A percentile compares a stretch with the other conserved stretches of the same genome.
Evolutionary conservation across 2,888 invertebrate genomes (phyloP).

Genomic region (Drosophila picticornis): DNA sequence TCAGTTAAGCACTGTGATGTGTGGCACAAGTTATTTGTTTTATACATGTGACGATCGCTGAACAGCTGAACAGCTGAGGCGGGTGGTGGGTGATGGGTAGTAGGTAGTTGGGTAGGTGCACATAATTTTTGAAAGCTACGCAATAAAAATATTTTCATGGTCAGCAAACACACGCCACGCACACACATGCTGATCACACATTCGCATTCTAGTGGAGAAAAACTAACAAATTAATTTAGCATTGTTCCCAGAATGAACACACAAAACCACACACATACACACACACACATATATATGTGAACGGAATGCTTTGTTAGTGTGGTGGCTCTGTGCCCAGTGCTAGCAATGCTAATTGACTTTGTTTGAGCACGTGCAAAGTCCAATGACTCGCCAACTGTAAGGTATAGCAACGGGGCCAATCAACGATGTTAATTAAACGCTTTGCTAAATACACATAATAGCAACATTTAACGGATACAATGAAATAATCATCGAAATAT

Average conservation of each 20-base stretch:
- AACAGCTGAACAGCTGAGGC: not conserved
- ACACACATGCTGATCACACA: not conserved
- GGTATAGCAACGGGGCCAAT: not conserved
- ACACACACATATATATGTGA: not conserved
- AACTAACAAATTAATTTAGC: constrained; percentile 26
- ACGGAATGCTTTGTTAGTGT: constrained; percentile 16
- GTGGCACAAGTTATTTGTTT: constrained; percentile 1
- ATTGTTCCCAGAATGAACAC: constrained; percentile 34
- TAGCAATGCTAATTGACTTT: constrained; percentile 3
- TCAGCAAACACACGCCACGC: constrained; percentile 30
- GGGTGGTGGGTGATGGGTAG: not conserved
- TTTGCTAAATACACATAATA: not conserved
- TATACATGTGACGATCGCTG: constrained; percentile 18
- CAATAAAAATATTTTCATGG: constrained; percentile 60
- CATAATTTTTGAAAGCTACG: constrained; percentile 45
- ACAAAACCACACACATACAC: not conserved
- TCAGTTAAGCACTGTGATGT: not conserved
- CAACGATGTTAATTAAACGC: not conserved
- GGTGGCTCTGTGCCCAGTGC: constrained; percentile 12
- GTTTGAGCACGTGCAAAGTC: constrained; percentile 26
- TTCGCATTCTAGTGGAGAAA: constrained; percentile 5
- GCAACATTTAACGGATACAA: not conserved
- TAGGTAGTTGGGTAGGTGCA: not conserved
- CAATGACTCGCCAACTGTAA: constrained; percentile 24
- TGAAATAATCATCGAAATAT: not conserved